Percentiles rank a stretch among this genome's conserved stretches.
Evolutionary conservation across 2,797 vertebrate genomes (phyloP).

Genomic region (Jordanella pulchra): DNA sequence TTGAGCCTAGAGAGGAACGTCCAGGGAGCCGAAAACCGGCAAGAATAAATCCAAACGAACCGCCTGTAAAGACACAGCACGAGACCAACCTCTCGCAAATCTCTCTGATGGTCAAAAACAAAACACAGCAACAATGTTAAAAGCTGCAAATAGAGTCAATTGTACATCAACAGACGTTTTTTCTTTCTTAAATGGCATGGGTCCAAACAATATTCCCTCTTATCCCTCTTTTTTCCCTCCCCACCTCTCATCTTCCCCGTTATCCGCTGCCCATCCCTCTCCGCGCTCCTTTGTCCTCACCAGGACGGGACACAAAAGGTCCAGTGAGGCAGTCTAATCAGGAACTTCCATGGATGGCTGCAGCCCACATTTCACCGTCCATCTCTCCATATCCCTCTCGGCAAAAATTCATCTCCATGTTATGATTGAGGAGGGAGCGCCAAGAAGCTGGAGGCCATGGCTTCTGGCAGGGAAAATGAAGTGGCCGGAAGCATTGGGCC

Average conservation of each 20-base stretch:
- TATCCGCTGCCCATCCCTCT: constrained; percentile 76
- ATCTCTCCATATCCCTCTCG: constrained; percentile 75
- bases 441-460: constrained; percentile 56
- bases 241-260: constrained; percentile 74
- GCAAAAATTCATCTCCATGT: constrained; percentile 72
- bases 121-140: constrained; percentile 33
- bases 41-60: constrained; percentile 5
- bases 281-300: constrained; percentile 76
- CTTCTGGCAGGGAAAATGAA: constrained; percentile 48
- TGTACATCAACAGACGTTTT: constrained; percentile 47
- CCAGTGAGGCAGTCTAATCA: constrained; percentile 86
- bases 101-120: not conserved
- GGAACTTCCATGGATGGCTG: constrained; percentile 83
- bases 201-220: constrained; percentile 67
- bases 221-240: constrained; percentile 46
- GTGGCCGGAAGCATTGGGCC: constrained; percentile 17
- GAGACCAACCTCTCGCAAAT: not conserved
- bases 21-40: not conserved
- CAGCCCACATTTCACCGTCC: constrained; percentile 75
- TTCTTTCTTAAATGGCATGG: constrained; percentile 55
- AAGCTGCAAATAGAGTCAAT: constrained; percentile 37
- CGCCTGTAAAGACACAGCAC: not conserved
- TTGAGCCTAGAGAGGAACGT: not conserved
- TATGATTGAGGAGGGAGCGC: constrained; percentile 80
- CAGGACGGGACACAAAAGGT: constrained; percentile 82